Evolutionary conservation across 2,797 vertebrate genomes (phyloP).

Genomic region (Labroides dimidiatus): DNA sequence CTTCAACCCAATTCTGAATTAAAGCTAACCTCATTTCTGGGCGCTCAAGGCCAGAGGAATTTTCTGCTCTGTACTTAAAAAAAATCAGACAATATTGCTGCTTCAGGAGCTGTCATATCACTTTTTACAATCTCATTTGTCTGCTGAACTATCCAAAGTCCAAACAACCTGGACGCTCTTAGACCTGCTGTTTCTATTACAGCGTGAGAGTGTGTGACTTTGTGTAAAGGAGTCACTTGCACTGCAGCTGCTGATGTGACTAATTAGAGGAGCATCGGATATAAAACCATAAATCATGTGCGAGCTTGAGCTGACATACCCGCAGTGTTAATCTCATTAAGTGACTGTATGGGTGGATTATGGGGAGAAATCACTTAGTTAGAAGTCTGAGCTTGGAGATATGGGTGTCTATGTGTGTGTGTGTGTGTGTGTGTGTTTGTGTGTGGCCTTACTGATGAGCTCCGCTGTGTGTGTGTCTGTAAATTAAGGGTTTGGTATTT

Average conservation of each 20-base stretch:
- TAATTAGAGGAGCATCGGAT: slow-evolving; percentile 77
- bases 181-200: slow-evolving; percentile 27
- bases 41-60: slow-evolving; percentile 60
- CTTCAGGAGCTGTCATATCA: slow-evolving; percentile 28
- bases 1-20: slow-evolving; percentile 69
- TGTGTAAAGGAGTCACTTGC: slow-evolving; percentile 11
- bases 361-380: slow-evolving; percentile 70
- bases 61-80: slow-evolving; percentile 47
- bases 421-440: slow-evolving; percentile 35
- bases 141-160: slow-evolving; percentile 14
- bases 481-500: slow-evolving; percentile 18
- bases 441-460: slow-evolving; percentile 42
- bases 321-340: slow-evolving; percentile 76
- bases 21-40: slow-evolving; percentile 73
- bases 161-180: slow-evolving; percentile 13
- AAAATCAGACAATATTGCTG: slow-evolving; percentile 51
- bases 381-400: slow-evolving; percentile 57
- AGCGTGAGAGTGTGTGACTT: slow-evolving; percentile 23
- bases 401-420: slow-evolving; percentile 30
- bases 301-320: slow-evolving; percentile 61
- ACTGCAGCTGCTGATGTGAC: slow-evolving; percentile 51
- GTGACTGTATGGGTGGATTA: slow-evolving; percentile 76
- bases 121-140: slow-evolving; percentile 4
- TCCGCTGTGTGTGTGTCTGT: slow-evolving; percentile 21
- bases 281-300: slow-evolving; percentile 80